phyloP scores from a whole-genome alignment of 2,797 vertebrate species.

The Acanthurus lineatus region DNA sequence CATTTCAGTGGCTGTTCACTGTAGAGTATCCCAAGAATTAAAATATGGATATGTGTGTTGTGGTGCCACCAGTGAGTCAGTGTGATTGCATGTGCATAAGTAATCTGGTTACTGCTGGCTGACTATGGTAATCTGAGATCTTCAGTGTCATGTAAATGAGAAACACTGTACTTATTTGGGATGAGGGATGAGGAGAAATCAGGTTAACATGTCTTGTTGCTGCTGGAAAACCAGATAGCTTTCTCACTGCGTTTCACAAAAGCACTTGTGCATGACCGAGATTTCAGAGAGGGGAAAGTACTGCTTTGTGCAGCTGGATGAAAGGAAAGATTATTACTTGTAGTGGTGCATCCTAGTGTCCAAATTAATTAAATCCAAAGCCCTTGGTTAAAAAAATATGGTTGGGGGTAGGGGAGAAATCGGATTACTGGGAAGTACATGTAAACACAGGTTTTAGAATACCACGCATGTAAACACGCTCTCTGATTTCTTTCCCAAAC shows the following conservation, averaged over 20 bases:
- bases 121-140: constrained; percentile 14
- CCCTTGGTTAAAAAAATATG: constrained; percentile 17
- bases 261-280: constrained; percentile 12
- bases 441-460: constrained; percentile 47
- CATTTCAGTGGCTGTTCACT: constrained; percentile 53
- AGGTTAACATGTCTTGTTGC: background rate
- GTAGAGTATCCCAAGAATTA: constrained; percentile 43
- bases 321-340: constrained; percentile 35
- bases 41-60: constrained; percentile 19
- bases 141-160: constrained; percentile 9
- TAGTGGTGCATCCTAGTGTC: constrained; percentile 33
- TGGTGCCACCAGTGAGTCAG: constrained; percentile 10
- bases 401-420: constrained; percentile 24
- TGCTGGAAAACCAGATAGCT: background rate
- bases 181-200: constrained; percentile 1
- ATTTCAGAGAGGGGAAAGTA: background rate
- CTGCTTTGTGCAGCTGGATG: constrained; percentile 30
- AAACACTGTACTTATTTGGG: constrained; percentile 11
- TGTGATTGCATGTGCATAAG: background rate
- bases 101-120: constrained; percentile 12
- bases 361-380: constrained; percentile 59
- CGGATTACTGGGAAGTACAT: constrained; percentile 48
- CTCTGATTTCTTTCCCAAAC: constrained; percentile 34
- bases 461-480: constrained; percentile 4
- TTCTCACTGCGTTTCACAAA: constrained; percentile 2